These are phyloP conservation scores for Micromys minutus DNA, from an alignment of 2,113 vertebrate genomes.

Conservation along the genomic window DNA sequence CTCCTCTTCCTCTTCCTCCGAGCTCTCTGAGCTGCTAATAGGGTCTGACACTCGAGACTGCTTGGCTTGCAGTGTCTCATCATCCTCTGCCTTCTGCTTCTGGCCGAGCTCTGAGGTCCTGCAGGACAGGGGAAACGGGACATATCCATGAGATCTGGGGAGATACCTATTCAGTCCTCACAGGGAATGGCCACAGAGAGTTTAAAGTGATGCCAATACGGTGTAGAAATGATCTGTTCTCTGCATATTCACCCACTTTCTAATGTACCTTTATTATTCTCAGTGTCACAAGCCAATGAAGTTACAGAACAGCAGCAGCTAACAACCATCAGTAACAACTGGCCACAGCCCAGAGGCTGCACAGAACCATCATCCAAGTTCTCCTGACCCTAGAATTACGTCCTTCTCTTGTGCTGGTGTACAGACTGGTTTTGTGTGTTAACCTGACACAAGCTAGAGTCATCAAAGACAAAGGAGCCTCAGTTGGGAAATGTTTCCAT, in stretches of 20 bases:
- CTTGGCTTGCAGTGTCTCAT: conserved; percentile 77
- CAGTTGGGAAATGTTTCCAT: background rate
- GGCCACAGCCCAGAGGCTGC: background rate
- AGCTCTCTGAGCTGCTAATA: conserved; percentile 86
- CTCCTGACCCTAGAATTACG: background rate
- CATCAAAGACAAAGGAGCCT: background rate
- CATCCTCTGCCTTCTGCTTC: conserved; percentile 81
- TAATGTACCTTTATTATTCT: background rate
- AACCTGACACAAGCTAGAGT: background rate
- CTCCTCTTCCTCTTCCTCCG: conserved; percentile 83
- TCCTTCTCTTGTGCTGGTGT: background rate
- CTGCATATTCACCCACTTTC: background rate
- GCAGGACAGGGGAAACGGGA: conserved; percentile 22
- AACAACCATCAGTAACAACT: background rate
- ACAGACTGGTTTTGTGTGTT: background rate
- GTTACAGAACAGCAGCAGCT: background rate
- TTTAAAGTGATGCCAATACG: background rate
- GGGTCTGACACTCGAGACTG: conserved; percentile 86
- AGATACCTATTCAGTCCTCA: background rate
- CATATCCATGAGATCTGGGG: background rate
- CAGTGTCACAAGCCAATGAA: background rate
- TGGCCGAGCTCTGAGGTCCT: conserved; percentile 82
- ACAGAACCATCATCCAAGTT: background rate
- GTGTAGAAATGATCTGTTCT: background rate
- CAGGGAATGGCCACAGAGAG: background rate